Conservation (phyloP, 1,140 invertebrate species). For the Heliconius hewitsoni region DNA sequence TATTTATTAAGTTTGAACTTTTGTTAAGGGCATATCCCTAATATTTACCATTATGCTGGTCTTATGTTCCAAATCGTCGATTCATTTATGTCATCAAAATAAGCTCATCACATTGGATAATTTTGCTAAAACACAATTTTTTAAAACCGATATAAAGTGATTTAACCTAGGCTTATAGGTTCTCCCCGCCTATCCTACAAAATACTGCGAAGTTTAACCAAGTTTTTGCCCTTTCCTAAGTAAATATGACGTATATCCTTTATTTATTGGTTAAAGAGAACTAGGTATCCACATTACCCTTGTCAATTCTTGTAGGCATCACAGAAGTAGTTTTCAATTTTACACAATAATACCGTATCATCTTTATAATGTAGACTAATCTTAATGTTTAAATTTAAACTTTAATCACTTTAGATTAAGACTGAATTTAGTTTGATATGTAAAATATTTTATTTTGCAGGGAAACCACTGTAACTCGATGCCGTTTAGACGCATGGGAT, state of each 20-base stretch:
- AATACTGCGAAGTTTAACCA: too few species aligned
- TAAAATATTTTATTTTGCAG: slow-evolving; percentile 45
- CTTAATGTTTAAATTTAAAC: slow-evolving; percentile 35
- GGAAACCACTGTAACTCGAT: slow-evolving; percentile 66
- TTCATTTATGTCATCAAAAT: too few species aligned
- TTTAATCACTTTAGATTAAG: slow-evolving; percentile 28
- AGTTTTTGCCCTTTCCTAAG: neutral
- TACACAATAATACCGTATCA: slow-evolving; percentile 55
- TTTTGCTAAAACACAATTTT: too few species aligned
- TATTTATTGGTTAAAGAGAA: slow-evolving; percentile 8
- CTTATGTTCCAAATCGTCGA: too few species aligned
- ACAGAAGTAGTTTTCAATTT: slow-evolving; percentile 47
- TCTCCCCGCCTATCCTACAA: neutral
- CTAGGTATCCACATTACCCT: slow-evolving; percentile 19
- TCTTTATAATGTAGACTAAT: slow-evolving; percentile 19
- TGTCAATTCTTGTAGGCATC: slow-evolving; percentile 63
- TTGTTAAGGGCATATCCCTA: too few species aligned
- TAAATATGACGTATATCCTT: slow-evolving; percentile 2
- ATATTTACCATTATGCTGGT: too few species aligned
- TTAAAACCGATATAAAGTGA: too few species aligned
- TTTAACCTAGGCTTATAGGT: too few species aligned
- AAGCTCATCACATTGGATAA: too few species aligned
- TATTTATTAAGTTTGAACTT: too few species aligned
- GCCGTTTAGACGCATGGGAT: slow-evolving; percentile 44
- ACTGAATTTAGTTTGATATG: slow-evolving; percentile 13